A percentile compares a stretch with the other conserved stretches of the same genome.
phyloP scores from a whole-genome alignment of 2,888 invertebrate genomes.

The Mesorhabditis spiculigera region DNA sequence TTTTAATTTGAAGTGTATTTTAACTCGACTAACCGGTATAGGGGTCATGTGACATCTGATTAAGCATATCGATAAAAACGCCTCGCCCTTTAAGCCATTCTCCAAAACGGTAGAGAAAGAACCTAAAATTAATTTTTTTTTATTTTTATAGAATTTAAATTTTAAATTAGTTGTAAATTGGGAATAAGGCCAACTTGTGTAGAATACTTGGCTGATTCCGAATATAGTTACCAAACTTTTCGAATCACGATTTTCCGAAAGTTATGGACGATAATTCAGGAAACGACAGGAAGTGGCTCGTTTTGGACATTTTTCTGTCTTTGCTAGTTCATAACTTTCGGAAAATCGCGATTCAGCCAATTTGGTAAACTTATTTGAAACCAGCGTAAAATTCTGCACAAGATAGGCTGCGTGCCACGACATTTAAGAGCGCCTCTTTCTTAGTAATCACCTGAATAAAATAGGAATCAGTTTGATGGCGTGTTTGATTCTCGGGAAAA shows the following conservation, averaged over 20 bases:
- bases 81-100: slow-evolving; percentile 55
- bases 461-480: slow-evolving; percentile 37
- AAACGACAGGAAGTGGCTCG: neutral
- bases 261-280: neutral
- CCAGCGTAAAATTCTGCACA: too few species aligned
- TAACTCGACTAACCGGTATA: slow-evolving; percentile 58
- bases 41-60: slow-evolving; percentile 58
- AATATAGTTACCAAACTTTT: too few species aligned
- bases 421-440: too few species aligned
- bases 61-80: slow-evolving; percentile 60
- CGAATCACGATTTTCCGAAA: too few species aligned
- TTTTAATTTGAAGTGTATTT: neutral
- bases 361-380: too few species aligned
- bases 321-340: too few species aligned
- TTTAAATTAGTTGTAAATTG: neutral
- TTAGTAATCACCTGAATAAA: slow-evolving; percentile 27
- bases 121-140: slow-evolving; percentile 16
- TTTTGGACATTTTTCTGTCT: neutral
- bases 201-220: too few species aligned
- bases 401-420: too few species aligned
- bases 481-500: slow-evolving; percentile 37
- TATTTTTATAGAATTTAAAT: neutral
- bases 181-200: neutral
- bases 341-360: too few species aligned
- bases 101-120: slow-evolving; percentile 22